Percentiles rank a stretch among this genome's conserved stretches.
These are phyloP conservation scores for Molossus molossus DNA, from an alignment of 2,797 vertebrate species.

Conservation along the genomic window DNA sequence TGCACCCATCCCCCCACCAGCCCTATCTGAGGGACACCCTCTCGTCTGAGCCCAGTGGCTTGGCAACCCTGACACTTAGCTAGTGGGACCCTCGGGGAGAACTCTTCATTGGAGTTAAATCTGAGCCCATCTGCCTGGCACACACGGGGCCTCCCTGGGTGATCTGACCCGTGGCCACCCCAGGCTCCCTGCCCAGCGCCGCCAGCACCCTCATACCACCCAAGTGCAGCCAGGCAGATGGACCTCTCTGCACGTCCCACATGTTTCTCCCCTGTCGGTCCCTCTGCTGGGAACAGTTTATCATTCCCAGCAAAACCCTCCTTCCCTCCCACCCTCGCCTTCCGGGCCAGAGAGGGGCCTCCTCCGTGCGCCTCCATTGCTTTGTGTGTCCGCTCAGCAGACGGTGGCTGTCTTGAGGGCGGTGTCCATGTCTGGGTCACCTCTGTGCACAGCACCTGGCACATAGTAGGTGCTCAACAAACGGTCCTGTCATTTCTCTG, in stretches of 20 bases:
- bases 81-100: not conserved
- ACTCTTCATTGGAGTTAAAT: not conserved
- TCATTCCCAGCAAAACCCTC: not conserved
- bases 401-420: rapidly evolving
- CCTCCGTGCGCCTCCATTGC: rapidly evolving
- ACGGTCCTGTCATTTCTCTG: not conserved
- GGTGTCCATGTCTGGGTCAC: rapidly evolving
- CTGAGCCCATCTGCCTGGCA: not conserved
- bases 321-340: not conserved
- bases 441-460: rapidly evolving
- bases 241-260: rapidly evolving
- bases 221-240: not conserved
- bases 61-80: rapidly evolving
- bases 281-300: not conserved
- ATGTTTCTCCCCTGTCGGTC: not conserved
- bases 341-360: not conserved
- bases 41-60: not conserved
- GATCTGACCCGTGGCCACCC: not conserved
- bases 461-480: not conserved
- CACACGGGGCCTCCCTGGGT: rapidly evolving
- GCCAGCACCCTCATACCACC: not conserved
- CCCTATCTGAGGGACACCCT: not conserved
- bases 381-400: rapidly evolving
- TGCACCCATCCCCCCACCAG: rapidly evolving
- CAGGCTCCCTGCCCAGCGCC: rapidly evolving